Conservation (phyloP, 2,888 invertebrate species). For the Pegoplata infirma region DNA sequence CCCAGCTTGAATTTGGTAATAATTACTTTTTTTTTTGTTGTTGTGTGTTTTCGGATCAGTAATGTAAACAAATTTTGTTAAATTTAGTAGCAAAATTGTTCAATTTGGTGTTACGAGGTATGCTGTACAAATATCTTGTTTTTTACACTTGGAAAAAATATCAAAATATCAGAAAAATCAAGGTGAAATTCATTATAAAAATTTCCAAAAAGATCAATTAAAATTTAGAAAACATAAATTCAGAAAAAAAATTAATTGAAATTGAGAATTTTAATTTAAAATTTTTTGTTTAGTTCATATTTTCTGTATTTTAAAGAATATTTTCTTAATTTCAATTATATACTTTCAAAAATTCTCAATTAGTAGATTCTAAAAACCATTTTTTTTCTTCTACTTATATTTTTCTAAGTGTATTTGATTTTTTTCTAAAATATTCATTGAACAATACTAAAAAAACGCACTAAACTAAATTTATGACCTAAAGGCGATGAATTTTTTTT, state of each 20-base stretch:
- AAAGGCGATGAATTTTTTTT: slow-evolving; percentile 58
- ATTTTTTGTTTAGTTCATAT: too few species aligned
- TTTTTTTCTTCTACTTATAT: too few species aligned
- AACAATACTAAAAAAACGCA: slow-evolving; percentile 7
- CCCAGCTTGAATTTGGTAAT: slow-evolving; percentile 70
- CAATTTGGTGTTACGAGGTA: slow-evolving; percentile 49
- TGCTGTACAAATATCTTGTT: background rate
- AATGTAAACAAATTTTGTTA: slow-evolving; percentile 56
- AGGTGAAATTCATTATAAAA: background rate
- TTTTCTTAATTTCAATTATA: too few species aligned
- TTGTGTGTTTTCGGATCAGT: slow-evolving; percentile 31
- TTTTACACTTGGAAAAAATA: slow-evolving; percentile 18
- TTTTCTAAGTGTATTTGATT: slow-evolving; percentile 35
- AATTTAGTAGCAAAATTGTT: slow-evolving; percentile 57
- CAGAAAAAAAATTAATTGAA: too few species aligned
- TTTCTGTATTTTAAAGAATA: too few species aligned
- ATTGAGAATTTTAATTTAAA: too few species aligned
- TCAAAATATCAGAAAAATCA: background rate
- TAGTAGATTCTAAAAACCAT: too few species aligned
- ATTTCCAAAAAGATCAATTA: too few species aligned
- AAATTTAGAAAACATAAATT: too few species aligned
- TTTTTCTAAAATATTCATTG: slow-evolving; percentile 11
- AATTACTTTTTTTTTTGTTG: slow-evolving; percentile 69
- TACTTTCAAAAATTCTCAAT: too few species aligned
- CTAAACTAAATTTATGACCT: slow-evolving; percentile 61